These are phyloP conservation scores for Lasioglossum morio DNA, from an alignment of 2,888 invertebrate genomes.

Conservation along the genomic window DNA sequence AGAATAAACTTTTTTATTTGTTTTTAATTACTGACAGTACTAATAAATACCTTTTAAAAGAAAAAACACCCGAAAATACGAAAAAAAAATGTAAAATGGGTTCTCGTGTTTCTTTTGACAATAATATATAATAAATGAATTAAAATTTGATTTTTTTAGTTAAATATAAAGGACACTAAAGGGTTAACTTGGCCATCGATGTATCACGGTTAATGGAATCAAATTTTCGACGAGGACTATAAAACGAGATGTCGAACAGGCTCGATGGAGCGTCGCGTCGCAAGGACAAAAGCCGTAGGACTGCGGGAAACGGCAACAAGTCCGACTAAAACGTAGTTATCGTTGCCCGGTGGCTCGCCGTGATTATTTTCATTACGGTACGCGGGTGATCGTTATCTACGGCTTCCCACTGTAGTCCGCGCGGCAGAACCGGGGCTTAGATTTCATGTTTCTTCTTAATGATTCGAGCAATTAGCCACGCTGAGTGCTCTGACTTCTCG, in stretches of 20 bases:
- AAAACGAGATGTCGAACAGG: neutral
- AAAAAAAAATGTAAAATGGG: too few species aligned
- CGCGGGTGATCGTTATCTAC: slow-evolving; percentile 79
- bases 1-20: too few species aligned
- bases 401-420: slow-evolving; percentile 80
- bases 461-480: slow-evolving; percentile 85
- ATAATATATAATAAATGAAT: too few species aligned
- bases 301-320: slow-evolving; percentile 74
- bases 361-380: slow-evolving; percentile 84
- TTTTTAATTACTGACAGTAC: too few species aligned
- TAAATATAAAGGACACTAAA: too few species aligned
- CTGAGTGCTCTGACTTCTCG: slow-evolving; percentile 83
- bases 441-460: slow-evolving; percentile 85
- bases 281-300: slow-evolving; percentile 58
- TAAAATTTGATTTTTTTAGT: too few species aligned
- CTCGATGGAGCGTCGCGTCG: slow-evolving; percentile 44
- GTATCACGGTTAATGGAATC: neutral
- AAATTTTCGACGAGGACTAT: neutral
- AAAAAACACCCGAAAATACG: too few species aligned
- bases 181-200: neutral
- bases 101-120: too few species aligned
- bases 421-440: slow-evolving; percentile 75
- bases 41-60: too few species aligned
- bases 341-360: slow-evolving; percentile 68
- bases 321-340: slow-evolving; percentile 75